phyloP scores from a whole-genome alignment of 2,113 vertebrate genomes.

The Anhinga anhinga region DNA sequence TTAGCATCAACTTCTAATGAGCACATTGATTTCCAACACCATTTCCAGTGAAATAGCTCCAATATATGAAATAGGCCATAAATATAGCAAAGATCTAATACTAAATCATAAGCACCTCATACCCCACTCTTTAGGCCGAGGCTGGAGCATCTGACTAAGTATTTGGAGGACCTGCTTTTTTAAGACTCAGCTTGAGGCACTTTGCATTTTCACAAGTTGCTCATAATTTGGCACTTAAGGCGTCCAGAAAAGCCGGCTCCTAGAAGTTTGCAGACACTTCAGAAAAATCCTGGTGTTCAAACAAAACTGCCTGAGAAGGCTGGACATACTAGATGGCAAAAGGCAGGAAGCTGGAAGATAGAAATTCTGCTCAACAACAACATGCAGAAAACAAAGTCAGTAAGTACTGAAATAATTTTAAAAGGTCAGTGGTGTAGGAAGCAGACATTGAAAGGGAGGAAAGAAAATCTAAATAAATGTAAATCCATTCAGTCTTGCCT shows the following conservation, averaged over 20 bases:
- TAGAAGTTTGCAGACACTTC: background rate
- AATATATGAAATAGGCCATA: background rate
- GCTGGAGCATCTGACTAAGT: background rate
- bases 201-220: background rate
- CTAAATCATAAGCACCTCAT: background rate
- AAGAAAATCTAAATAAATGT: background rate
- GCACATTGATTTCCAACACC: slow-evolving; percentile 21
- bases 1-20: slow-evolving; percentile 23
- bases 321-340: background rate
- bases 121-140: background rate
- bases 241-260: background rate
- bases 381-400: background rate
- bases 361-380: background rate
- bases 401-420: background rate
- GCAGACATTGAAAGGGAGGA: background rate
- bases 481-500: slow-evolving; percentile 36
- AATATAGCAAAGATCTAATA: background rate
- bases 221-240: background rate
- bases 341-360: background rate
- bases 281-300: background rate
- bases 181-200: background rate
- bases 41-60: background rate
- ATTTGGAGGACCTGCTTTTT: background rate
- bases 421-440: slow-evolving; percentile 15
- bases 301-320: background rate